Evolutionary conservation across 2,888 invertebrate genomes (phyloP), one percentile per base, ranked within the genome.

Genomic region (Lochmaea crataegi): DNA sequence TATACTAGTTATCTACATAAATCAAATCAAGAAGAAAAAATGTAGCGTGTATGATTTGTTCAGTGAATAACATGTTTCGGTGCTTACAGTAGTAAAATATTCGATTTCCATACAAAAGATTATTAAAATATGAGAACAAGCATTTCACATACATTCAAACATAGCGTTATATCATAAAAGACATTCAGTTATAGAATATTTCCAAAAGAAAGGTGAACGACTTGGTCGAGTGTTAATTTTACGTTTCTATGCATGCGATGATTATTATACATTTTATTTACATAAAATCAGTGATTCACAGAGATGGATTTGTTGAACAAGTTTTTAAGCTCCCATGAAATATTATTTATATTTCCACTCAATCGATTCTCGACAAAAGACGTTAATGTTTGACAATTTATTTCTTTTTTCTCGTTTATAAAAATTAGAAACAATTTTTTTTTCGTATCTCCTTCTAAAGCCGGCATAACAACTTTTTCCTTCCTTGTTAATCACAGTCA

Each of bases 21-120:
- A n/a, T 48, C 45, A 12, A 45, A 12, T 45, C 45, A 45, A 45
- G 45, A 45, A 45, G 11, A 48, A 12, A 48, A 14, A 48, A 48
- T 14, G n/a, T 7, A 45, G 45, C 45, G 45, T 45, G 45, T 45
- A n/a, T n/a, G 48, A 48, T 48, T 48, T 14, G 48, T n/a, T 48
- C n/a, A n/a, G n/a, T 48, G 7, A 38, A 48, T 48, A 48, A 48
- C 48, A n/a, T 48, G 48, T 7, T 48, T 48, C n/a, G 48, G 48
- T 48, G 11, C 14, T 42, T 63, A 42, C 45, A 63, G 41, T 63
- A 64, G 45, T 64, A 64, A 18, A 26, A 57, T 42, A 18, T 57
- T 66, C 38, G 53, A 56, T 66, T 66, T 66, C 56, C 66, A 66
- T 66, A 66, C 66, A 66, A 66, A 66, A 66, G 57, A 56, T 56